Conservation (phyloP, 2,888 invertebrate species). For the Laothoe populi region DNA sequence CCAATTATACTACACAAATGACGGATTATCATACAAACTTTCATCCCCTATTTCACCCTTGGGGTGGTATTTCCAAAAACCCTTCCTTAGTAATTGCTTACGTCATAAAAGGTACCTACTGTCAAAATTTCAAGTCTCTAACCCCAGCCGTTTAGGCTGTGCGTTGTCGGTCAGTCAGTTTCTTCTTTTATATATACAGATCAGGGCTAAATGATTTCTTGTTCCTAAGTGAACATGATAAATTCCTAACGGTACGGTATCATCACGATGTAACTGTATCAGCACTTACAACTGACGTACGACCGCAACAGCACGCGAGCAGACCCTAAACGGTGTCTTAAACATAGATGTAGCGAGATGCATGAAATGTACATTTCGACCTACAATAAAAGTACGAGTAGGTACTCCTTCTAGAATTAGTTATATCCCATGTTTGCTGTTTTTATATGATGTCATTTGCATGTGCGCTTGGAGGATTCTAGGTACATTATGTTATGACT, state of each 20-base stretch:
- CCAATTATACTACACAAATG: no score
- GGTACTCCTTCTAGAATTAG: slow-evolving; percentile 59
- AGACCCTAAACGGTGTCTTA: slow-evolving; percentile 58
- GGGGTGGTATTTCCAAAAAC: no score
- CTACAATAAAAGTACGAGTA: slow-evolving; percentile 62
- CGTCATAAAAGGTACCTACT: no score
- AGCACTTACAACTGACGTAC: slow-evolving; percentile 61
- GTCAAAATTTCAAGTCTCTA: no score
- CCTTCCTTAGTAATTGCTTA: no score
- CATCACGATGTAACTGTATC: slow-evolving; percentile 72
- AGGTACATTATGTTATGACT: slow-evolving; percentile 55
- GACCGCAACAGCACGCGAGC: slow-evolving; percentile 55
- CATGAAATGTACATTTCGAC: slow-evolving; percentile 71
- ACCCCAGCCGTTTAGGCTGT: no score
- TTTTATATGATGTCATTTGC: slow-evolving; percentile 40
- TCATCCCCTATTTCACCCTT: no score
- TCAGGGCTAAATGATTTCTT: slow-evolving; percentile 34
- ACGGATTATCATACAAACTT: no score
- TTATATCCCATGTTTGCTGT: slow-evolving; percentile 40
- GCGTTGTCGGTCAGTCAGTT: no score
- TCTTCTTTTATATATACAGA: no score
- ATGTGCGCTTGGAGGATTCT: slow-evolving; percentile 40
- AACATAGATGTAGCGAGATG: slow-evolving; percentile 56
- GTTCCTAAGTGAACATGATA: slow-evolving; percentile 37
- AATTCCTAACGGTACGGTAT: slow-evolving; percentile 62